Conservation (phyloP, 2,888 invertebrate species). For the Meiosimyza platycephala region DNA sequence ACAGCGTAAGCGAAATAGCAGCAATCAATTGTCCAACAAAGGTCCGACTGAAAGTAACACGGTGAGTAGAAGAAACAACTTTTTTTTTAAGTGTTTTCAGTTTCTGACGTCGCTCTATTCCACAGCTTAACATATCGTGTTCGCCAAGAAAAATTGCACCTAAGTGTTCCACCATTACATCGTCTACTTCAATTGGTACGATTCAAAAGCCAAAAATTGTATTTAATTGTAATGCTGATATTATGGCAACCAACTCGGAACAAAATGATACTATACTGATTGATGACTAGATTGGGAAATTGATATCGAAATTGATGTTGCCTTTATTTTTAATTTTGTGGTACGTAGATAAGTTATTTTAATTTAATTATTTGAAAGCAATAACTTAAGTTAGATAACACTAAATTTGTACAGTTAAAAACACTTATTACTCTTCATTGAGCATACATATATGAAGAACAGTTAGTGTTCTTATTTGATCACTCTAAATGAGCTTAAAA, state of each 20-base stretch:
- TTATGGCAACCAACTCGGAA: background rate
- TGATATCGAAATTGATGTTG: background rate
- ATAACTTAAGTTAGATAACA: too few relatives aligned
- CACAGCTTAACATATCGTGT: background rate
- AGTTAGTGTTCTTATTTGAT: too few relatives aligned
- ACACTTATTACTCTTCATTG: too few relatives aligned
- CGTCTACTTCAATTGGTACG: background rate
- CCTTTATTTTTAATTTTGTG: too few relatives aligned
- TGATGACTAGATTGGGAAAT: constrained; percentile 48
- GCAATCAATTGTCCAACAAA: background rate
- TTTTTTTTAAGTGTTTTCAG: background rate
- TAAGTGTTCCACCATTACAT: background rate
- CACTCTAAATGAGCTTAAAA: too few relatives aligned
- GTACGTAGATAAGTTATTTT: too few relatives aligned
- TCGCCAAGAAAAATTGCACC: background rate
- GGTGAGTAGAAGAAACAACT: background rate
- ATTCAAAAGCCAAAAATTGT: background rate
- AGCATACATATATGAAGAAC: too few relatives aligned
- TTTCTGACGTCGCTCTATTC: background rate
- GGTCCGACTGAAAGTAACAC: too few relatives aligned
- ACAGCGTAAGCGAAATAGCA: background rate
- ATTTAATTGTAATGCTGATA: background rate
- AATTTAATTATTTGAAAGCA: too few relatives aligned
- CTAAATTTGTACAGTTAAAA: too few relatives aligned
- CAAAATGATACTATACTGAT: constrained; percentile 50